phyloP scores from a whole-genome alignment of 2,888 invertebrate species.

The Mermis nigrescens region DNA sequence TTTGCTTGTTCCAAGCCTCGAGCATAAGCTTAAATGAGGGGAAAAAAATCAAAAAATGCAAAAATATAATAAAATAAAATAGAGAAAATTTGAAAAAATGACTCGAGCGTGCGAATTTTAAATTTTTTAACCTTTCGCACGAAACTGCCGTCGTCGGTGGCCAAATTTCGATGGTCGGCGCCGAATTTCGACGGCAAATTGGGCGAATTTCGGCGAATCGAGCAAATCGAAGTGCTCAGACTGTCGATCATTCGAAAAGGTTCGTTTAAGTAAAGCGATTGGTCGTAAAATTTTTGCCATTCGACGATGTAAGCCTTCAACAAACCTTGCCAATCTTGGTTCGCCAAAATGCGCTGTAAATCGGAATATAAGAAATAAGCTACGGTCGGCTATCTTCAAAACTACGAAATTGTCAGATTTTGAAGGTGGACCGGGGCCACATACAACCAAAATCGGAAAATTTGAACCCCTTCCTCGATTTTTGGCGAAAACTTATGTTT shows the following conservation, averaged over 20 bases:
- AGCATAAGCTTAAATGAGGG: conserved; percentile 56
- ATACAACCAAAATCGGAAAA: no score
- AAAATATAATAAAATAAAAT: neutral
- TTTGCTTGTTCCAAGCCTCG: conserved; percentile 92
- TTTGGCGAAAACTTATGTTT: no score
- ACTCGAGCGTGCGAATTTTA: neutral
- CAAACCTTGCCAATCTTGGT: conserved; percentile 80
- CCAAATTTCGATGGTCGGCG: no score
- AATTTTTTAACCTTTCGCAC: no score
- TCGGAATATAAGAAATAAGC: conserved; percentile 1
- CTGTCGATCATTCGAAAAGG: conserved; percentile 83
- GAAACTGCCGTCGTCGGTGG: no score
- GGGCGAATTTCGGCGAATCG: neutral
- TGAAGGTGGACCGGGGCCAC: no score
- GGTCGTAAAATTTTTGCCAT: conserved; percentile 94
- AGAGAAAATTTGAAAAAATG: neutral
- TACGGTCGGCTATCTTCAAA: no score
- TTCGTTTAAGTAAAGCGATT: conserved; percentile 85
- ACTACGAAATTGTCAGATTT: no score
- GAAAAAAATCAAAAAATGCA: neutral
- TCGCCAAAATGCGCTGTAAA: conserved; percentile 54
- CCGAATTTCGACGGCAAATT: neutral
- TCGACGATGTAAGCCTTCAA: conserved; percentile 88
- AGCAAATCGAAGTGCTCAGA: conserved; percentile 37
- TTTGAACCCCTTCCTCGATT: no score